Evolutionary conservation across 2,888 invertebrate species (phyloP), one percentile per base, ranked within the genome.

Genomic region (Nysson spinosus): DNA sequence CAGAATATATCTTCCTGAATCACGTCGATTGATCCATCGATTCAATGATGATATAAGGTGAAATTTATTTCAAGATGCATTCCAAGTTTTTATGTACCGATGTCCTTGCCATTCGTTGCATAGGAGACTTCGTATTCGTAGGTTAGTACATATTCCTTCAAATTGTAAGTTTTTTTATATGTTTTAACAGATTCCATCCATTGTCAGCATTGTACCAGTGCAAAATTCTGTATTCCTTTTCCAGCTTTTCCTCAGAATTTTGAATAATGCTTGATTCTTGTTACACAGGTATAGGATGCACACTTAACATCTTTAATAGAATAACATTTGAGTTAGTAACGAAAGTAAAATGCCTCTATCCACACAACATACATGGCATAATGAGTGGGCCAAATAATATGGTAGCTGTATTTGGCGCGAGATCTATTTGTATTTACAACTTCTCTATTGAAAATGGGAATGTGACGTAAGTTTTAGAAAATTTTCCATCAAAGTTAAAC

Each of bases 331-430:
- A 79, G 43, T 46, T 81, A 0, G 56, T 69, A 16, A 34, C 32
- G 4, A 80, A 78, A 60, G 61, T 80, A 16, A 50, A 79, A 32
- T 75, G 75, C 24, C 69, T 82, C 4, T 74, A 82, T 55, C 72
- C 79, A 1, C 77, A 80, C 52, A 85, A 82, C 60, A 82, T 87
- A 49, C 84, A 85, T 65, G 79, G 78, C 3, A 85, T 87, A 22
- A 50, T 79, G 5, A 44, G 64, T 39, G 78, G 78, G 11, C 57
- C 69, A 12, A 61, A 69, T 11, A 70, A 83, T 44, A 77, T 69
- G 22, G 57, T 87, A 12, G 79, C 82, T 37, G 56, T 85, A 42
- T 86, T 79, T 58, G 86, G 87, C 22, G 80, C 78, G 17, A 81
- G 78, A 39, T 73, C 76, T 56, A 61, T 84, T 5, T 73, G 75